Base-by-base conservation (phyloP, 2,797 vertebrate genomes). In the Etheostoma perlongum region DNA sequence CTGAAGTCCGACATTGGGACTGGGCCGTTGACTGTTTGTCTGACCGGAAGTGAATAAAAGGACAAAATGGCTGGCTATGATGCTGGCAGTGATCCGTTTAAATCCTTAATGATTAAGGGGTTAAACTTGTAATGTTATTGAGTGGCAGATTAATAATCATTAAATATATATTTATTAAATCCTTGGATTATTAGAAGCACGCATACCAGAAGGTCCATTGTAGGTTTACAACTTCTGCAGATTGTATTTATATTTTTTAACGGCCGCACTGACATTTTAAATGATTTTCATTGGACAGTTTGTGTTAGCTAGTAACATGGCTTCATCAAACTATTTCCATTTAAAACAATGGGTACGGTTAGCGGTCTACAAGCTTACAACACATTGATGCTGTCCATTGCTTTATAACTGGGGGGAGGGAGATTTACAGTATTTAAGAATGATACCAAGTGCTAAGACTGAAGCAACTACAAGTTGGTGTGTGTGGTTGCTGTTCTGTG, bases 51-150 rank as follows among this genome's bases (percentile, higher is more conserved):
- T 53, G 67, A 76, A 67, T 73, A 27, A 65, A 74, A 55, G 62
- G 52, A 73, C 16, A 13, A 40, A 55, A 44, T 64, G 53, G 21
- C 71, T 76, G 70, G 62, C 59, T 61, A 49, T 53, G 76, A 64
- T 12, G 73, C 84, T 76, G 74, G 72, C 57, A 74, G 74, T 75
- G 74, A 85, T 62, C 49, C 76, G 42, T n/a, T 76, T 53, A 70
- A 85, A 69, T 79, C 77, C 72, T 84, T 79, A 63, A 86, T 72
- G 40, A 85, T 53, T 77, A 74, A 82, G 72, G 77, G 52, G 53
- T 72, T 78, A 55, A 78, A 72, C 7, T 60, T 68, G 33, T n/a
- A 40, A 58, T 76, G 55, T 77, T 76, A 58, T 23, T 4, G 18
- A 63, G 59, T 12, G 25, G 4, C 44, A 85, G 51, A 72, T 76